These are phyloP conservation scores for Trichonephila clavipes DNA, from an alignment of 1,140 invertebrate genomes.

Conservation along the genomic window DNA sequence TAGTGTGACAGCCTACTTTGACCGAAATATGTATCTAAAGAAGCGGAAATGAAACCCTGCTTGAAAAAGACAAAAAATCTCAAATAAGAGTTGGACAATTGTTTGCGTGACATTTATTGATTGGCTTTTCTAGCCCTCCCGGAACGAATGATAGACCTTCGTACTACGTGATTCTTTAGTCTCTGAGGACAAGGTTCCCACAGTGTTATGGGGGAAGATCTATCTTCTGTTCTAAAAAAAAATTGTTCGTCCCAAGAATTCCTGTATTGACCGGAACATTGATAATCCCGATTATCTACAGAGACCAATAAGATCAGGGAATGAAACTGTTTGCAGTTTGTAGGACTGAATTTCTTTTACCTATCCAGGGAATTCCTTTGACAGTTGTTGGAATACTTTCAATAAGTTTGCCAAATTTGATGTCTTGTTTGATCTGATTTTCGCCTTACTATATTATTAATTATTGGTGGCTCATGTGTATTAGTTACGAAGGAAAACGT, in stretches of 20 bases:
- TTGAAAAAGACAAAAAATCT: not conserved
- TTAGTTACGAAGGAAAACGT: too few relatives aligned
- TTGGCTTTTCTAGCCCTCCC: not conserved
- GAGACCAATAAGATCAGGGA: not conserved
- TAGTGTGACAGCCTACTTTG: not conserved
- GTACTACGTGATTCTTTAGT: not conserved
- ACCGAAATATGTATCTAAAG: not conserved
- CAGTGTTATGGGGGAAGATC: not conserved
- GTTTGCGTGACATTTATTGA: constrained; percentile 35
- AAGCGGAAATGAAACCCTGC: not conserved
- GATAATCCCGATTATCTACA: constrained; percentile 5
- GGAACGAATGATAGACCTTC: not conserved
- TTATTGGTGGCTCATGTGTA: too few relatives aligned
- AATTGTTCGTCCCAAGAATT: not conserved
- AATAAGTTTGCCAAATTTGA: too few relatives aligned
- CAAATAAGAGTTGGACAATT: not conserved
- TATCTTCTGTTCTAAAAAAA: not conserved
- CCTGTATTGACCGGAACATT: not conserved
- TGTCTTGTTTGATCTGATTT: too few relatives aligned
- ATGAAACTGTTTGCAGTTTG: not conserved
- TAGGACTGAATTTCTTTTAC: not conserved
- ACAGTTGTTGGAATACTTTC: too few relatives aligned
- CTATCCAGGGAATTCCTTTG: not conserved
- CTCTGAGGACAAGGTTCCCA: constrained; percentile 2
- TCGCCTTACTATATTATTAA: too few relatives aligned